Evolutionary conservation across 1,140 invertebrate species (phyloP), one percentile per base, ranked within the genome.

Genomic region (Euura lappo): DNA sequence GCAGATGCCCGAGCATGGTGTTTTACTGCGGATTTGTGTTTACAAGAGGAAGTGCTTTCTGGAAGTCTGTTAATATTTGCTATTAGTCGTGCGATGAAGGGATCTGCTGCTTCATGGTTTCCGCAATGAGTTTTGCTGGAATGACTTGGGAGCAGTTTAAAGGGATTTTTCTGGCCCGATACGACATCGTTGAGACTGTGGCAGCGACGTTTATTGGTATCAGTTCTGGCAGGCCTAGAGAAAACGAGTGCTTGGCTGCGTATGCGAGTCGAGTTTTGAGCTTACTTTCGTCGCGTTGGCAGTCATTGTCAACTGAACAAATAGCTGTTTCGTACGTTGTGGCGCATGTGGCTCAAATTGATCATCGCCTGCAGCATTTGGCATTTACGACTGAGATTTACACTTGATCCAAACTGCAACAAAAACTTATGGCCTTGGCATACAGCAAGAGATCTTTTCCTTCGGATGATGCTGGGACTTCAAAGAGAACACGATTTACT

Each of bases 111-210:
- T 7, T 45, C 45, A 3, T 75, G 73, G 73, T 46, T 74, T 28
- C 8, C 73, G 13, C 69, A 71, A 44, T 75, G 4, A 60, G 68
- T n/a, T 72, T 51, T 44, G 47, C 69, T 7, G 46, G 66, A 13
- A 70, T 76, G 10, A 74, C 68, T 13, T 76, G 75, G 74, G 45
- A 28, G 60, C 47, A 76, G 65, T 74, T 74, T 44, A 76, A 76
- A 70, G 71, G 45, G 45, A 28, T 74, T 44, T 76, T 76, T n/a
- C 7, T 65, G n/a, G 28, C 72, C 7, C 72, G 60, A 67, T 76
- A 44, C 45, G 72, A 70, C 13, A 44, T 45, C 4, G 11, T 68
- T 13, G 72, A 71, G 10, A 76, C 73, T 67, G 60, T 72, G 8
- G 75, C 75, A 7, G 51, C 72, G 28, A 68, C 66, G 43, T 28